Conservation (phyloP, 2,113 vertebrate species). For the Nannospalax galili region DNA sequence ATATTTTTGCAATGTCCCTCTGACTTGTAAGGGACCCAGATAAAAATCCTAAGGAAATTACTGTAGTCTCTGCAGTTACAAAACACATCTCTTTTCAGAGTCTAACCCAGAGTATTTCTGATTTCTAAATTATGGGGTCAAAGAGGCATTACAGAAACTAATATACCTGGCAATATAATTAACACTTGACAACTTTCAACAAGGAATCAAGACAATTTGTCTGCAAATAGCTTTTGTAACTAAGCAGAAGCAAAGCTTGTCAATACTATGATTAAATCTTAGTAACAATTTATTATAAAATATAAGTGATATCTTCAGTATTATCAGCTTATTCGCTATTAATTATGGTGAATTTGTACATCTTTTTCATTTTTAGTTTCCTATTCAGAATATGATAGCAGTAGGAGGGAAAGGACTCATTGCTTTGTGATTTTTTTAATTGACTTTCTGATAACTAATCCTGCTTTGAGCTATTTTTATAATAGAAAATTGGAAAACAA, state of each 20-base stretch:
- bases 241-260: slow-evolving; percentile 2
- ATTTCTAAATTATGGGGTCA: neutral
- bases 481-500: neutral
- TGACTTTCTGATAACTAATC: neutral
- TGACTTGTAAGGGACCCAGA: neutral
- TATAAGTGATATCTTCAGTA: neutral
- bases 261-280: neutral
- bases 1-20: neutral
- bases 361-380: neutral
- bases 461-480: slow-evolving; percentile 17
- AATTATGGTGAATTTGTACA: neutral
- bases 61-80: neutral
- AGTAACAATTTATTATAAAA: neutral
- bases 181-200: neutral
- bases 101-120: slow-evolving; percentile 6
- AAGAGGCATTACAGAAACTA: neutral
- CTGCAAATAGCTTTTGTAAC: neutral
- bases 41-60: neutral
- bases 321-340: neutral
- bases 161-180: neutral
- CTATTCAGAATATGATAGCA: slow-evolving; percentile 40
- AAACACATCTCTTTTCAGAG: neutral
- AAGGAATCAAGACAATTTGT: neutral
- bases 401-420: neutral
- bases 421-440: neutral